phyloP scores from a whole-genome alignment of 2,888 invertebrate genomes.

The Furcula furcula region DNA sequence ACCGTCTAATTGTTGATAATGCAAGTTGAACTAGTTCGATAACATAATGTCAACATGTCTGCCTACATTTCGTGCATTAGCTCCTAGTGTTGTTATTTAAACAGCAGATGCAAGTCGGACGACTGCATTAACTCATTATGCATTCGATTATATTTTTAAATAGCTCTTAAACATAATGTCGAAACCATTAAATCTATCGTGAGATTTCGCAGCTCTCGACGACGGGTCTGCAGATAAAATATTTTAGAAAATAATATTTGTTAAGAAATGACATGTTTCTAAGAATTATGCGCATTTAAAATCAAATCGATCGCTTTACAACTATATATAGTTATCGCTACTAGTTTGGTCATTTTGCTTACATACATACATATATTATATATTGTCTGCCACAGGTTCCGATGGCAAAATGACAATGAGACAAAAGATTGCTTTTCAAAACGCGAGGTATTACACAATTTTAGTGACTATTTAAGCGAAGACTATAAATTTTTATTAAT shows the following conservation, averaged over 20 bases:
- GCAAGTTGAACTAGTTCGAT: slow-evolving; percentile 55
- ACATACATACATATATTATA: too few species aligned
- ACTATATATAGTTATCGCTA: neutral
- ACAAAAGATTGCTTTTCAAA: neutral
- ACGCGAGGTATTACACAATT: too few species aligned
- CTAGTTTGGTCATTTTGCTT: neutral
- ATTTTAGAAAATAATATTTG: slow-evolving; percentile 10
- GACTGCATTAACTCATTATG: slow-evolving; percentile 61
- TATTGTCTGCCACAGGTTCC: neutral
- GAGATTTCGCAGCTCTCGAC: slow-evolving; percentile 10
- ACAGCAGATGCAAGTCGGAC: slow-evolving; percentile 37
- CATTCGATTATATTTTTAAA: slow-evolving; percentile 51
- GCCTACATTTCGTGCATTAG: slow-evolving; percentile 52
- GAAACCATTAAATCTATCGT: slow-evolving; percentile 24
- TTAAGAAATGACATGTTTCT: slow-evolving; percentile 12
- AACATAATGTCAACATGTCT: slow-evolving; percentile 73
- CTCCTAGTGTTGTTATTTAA: slow-evolving; percentile 52
- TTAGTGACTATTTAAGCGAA: too few species aligned
- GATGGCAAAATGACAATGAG: neutral
- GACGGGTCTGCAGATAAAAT: neutral
- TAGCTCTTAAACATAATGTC: slow-evolving; percentile 33
- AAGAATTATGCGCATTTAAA: slow-evolving; percentile 14
- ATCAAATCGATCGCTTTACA: slow-evolving; percentile 6
- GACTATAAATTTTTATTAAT: too few species aligned
- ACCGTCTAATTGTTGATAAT: slow-evolving; percentile 65